Percentiles rank a stretch among this genome's conserved stretches.
These are phyloP conservation scores for Torymus tubicola DNA, from an alignment of 2,888 invertebrate species.

Conservation along the genomic window DNA sequence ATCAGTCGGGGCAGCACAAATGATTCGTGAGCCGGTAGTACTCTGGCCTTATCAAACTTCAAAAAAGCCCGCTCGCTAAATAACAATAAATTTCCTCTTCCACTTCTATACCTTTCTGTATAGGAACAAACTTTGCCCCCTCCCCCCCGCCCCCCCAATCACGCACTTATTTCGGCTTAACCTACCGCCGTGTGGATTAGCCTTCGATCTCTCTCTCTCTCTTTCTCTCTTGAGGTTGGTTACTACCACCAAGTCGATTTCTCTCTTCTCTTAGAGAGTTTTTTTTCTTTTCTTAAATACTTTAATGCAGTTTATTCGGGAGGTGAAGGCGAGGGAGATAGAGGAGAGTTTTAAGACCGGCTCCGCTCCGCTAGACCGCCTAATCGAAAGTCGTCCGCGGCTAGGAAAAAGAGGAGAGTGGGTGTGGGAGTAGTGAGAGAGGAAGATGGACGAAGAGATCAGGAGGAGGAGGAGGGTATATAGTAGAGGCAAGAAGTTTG, in stretches of 20 bases:
- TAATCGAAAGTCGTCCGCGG: conserved; percentile 57
- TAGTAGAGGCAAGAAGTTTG: no score
- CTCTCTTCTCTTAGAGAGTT: conserved; percentile 28
- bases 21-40: conserved; percentile 36
- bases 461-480: no score
- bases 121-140: conserved; percentile 34
- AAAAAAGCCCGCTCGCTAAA: conserved; percentile 52
- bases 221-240: conserved; percentile 43
- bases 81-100: conserved; percentile 57
- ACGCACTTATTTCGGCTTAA: conserved; percentile 53
- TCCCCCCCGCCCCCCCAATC: conserved; percentile 44
- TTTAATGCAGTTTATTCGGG: conserved; percentile 58
- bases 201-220: conserved; percentile 51
- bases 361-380: conserved; percentile 54
- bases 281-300: conserved; percentile 56
- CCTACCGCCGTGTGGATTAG: conserved; percentile 36
- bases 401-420: conserved; percentile 28
- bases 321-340: conserved; percentile 20
- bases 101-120: background rate
- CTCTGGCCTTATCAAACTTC: conserved; percentile 46
- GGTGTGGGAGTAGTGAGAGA: background rate
- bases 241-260: conserved; percentile 38
- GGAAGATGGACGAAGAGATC: background rate
- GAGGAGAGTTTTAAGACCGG: conserved; percentile 53
- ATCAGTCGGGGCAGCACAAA: conserved; percentile 13